These are phyloP conservation scores for Panthera uncia DNA, from an alignment of 2,113 vertebrate genomes.

Conservation along the genomic window DNA sequence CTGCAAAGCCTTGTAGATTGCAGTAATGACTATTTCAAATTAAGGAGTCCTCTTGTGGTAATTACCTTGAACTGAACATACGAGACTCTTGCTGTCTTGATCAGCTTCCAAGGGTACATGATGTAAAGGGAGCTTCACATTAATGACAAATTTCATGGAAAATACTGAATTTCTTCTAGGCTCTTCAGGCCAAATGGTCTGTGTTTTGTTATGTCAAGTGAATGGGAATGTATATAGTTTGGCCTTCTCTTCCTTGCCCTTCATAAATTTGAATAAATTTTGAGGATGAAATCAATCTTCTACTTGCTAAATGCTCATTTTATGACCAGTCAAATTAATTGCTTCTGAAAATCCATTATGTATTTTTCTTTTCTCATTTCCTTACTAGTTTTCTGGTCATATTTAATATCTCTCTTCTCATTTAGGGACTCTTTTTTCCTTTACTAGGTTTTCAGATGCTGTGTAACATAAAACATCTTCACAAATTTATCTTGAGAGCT, in stretches of 20 bases:
- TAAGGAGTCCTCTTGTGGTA: neutral
- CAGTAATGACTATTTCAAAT: neutral
- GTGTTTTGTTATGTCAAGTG: neutral
- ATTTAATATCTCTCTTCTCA: slow-evolving; percentile 35
- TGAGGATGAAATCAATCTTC: slow-evolving; percentile 10
- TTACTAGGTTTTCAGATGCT: neutral
- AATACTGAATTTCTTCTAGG: neutral
- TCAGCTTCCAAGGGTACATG: neutral
- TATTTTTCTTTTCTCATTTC: slow-evolving; percentile 24
- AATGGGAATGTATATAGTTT: neutral
- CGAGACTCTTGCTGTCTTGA: neutral
- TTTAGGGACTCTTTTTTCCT: neutral
- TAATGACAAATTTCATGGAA: neutral
- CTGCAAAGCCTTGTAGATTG: neutral
- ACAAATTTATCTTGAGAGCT: slow-evolving; percentile 37
- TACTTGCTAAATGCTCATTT: slow-evolving; percentile 43
- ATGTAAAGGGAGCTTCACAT: neutral
- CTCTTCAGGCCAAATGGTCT: neutral
- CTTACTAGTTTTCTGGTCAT: neutral
- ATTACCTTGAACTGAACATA: neutral
- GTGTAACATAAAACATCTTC: neutral
- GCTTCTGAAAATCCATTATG: slow-evolving; percentile 41
- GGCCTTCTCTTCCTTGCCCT: neutral
- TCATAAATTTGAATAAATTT: neutral
- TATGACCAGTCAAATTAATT: slow-evolving; percentile 45